Percentiles rank a stretch among this genome's conserved stretches.
Evolutionary conservation across 2,113 vertebrate genomes (phyloP).

Genomic region (Sigmodon hispidus): DNA sequence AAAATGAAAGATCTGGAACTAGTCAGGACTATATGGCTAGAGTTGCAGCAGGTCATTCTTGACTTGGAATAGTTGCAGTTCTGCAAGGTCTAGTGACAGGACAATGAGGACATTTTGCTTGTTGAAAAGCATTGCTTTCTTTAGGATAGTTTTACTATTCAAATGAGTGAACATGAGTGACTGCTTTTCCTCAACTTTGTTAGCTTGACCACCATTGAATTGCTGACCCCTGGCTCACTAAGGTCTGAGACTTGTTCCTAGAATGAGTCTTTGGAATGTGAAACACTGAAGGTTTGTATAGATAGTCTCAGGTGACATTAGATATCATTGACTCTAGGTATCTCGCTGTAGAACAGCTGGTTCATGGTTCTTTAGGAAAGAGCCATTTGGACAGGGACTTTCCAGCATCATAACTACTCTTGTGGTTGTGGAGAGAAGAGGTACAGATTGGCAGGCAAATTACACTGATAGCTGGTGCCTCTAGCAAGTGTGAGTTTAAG

Average conservation of each 20-base stretch:
- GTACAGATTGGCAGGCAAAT: background rate
- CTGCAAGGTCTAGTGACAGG: background rate
- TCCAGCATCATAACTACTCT: background rate
- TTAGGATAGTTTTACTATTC: constrained; percentile 55
- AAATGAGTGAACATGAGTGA: background rate
- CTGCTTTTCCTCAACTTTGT: background rate
- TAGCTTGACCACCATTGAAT: background rate
- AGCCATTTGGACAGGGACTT: background rate
- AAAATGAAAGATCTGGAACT: background rate
- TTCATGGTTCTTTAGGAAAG: background rate
- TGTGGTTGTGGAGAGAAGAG: background rate
- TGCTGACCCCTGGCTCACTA: background rate
- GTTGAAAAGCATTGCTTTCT: constrained; percentile 61
- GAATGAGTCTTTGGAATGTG: background rate
- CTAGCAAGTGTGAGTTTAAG: background rate
- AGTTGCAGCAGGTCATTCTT: background rate
- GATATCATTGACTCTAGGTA: background rate
- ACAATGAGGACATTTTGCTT: background rate
- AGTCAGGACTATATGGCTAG: background rate
- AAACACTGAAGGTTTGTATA: background rate
- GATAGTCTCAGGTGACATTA: background rate
- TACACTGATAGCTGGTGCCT: background rate
- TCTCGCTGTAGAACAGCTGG: background rate
- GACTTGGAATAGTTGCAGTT: background rate
- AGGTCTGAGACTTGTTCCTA: background rate